A percentile compares a stretch with the other conserved stretches of the same genome.
phyloP scores from a whole-genome alignment of 2,113 vertebrate genomes.

The Actinemys pallida region DNA sequence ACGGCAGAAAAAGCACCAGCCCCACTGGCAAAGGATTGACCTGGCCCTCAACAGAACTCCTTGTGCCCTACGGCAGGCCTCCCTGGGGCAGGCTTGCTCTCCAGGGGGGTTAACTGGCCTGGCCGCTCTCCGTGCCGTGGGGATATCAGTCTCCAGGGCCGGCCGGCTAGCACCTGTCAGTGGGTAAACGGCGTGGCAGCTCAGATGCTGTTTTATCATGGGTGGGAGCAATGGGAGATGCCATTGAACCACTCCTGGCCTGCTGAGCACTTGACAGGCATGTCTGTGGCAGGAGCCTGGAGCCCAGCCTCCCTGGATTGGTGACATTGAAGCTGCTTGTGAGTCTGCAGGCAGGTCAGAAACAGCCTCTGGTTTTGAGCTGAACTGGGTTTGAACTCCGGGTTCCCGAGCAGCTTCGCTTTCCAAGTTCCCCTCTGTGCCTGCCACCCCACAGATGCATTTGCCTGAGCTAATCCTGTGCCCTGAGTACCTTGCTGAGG shows the following conservation, averaged over 20 bases:
- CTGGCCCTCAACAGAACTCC: neutral
- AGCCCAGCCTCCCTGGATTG: neutral
- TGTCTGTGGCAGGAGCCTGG: neutral
- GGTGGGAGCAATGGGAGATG: neutral
- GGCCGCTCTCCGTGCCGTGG: neutral
- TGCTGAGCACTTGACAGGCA: neutral
- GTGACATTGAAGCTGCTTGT: neutral
- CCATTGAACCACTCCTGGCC: neutral
- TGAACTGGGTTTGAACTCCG: slow-evolving; percentile 56
- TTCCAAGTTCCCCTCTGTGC: neutral
- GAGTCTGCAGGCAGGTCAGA: neutral
- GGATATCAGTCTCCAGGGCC: neutral
- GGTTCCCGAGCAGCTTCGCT: neutral
- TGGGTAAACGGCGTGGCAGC: neutral
- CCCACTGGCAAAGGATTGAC: neutral
- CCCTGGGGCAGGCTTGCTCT: neutral
- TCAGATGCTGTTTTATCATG: neutral
- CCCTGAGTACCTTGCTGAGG: slow-evolving; percentile 43
- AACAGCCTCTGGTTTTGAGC: neutral
- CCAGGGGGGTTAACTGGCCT: neutral
- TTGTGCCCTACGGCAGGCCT: neutral
- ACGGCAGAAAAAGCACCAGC: neutral
- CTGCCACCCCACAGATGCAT: fast-evolving
- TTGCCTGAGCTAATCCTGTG: slow-evolving; percentile 40
- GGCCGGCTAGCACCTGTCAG: neutral